A percentile compares a stretch with the other conserved stretches of the same genome.
Evolutionary conservation across 2,888 invertebrate species (phyloP).

Genomic region (Rhagophthalmus giganteus): DNA sequence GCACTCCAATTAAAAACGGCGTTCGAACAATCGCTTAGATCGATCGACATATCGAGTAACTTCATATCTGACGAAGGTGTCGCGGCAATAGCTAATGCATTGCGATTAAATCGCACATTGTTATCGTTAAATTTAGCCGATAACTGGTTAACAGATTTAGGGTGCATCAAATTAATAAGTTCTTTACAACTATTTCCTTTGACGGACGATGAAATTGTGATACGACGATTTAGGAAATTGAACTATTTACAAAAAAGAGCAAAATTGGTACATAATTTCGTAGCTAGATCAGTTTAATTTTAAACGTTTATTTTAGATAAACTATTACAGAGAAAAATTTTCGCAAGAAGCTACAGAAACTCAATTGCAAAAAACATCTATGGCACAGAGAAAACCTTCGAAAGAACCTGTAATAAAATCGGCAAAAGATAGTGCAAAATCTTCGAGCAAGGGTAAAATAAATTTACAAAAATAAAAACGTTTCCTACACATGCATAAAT

Average conservation of each 20-base stretch:
- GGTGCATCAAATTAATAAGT: slow-evolving; percentile 35
- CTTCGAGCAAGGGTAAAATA: no score
- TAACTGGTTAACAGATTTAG: slow-evolving; percentile 44
- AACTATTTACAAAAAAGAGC: slow-evolving; percentile 21
- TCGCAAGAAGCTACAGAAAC: no score
- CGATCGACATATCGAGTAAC: slow-evolving; percentile 52
- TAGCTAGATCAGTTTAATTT: no score
- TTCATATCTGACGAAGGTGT: slow-evolving; percentile 47
- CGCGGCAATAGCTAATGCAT: slow-evolving; percentile 41
- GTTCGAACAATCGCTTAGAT: slow-evolving; percentile 38
- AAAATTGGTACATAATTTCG: slow-evolving; percentile 31
- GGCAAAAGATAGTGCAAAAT: no score
- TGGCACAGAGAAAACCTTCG: no score
- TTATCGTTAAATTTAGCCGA: slow-evolving; percentile 44
- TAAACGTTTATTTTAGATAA: no score
- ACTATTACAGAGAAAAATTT: no score
- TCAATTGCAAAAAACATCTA: no score
- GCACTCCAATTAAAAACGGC: slow-evolving; percentile 39
- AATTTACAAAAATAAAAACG: no score
- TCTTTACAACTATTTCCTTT: slow-evolving; percentile 44
- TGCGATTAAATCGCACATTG: slow-evolving; percentile 46
- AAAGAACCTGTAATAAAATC: no score
- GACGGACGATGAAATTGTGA: slow-evolving; percentile 46
- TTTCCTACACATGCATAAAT: no score
- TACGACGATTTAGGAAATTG: slow-evolving; percentile 35